phyloP scores from a whole-genome alignment of 2,888 invertebrate genomes.

The Folsomia manolachei region DNA sequence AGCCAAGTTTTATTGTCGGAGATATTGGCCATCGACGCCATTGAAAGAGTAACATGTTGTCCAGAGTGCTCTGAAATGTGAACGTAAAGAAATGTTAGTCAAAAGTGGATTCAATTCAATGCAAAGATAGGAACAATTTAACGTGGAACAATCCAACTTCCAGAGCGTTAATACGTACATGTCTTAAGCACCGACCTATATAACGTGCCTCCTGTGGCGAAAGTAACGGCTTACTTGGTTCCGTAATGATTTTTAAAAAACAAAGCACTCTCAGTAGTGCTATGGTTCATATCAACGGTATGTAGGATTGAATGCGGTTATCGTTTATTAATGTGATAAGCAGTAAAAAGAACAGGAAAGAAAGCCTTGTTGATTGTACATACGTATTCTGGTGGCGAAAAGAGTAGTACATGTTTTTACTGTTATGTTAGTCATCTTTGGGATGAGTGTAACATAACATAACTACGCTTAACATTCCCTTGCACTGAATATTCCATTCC shows the following conservation, averaged over 20 bases:
- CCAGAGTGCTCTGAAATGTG: constrained; percentile 6
- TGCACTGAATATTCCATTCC: background rate
- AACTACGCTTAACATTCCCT: background rate
- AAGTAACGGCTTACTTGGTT: background rate
- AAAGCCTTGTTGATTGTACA: too few species aligned
- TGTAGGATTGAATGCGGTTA: too few species aligned
- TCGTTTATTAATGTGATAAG: background rate
- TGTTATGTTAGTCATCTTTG: background rate
- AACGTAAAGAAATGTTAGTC: background rate
- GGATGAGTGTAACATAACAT: too few species aligned
- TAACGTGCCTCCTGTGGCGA: constrained; percentile 1
- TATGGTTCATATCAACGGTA: background rate
- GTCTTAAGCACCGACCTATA: too few species aligned
- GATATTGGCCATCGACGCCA: constrained; percentile 10
- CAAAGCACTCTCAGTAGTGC: background rate
- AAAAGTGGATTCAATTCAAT: constrained; percentile 1
- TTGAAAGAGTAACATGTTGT: constrained; percentile 12
- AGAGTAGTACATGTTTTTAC: background rate
- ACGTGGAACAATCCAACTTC: too few species aligned
- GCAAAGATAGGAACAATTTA: too few species aligned
- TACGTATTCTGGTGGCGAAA: background rate
- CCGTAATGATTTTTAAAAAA: too few species aligned
- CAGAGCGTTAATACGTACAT: too few species aligned
- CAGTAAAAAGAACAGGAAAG: background rate
- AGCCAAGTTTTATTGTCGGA: constrained; percentile 9